phyloP scores from a whole-genome alignment of 2,797 vertebrate species.

The Molossus alvarezi region DNA sequence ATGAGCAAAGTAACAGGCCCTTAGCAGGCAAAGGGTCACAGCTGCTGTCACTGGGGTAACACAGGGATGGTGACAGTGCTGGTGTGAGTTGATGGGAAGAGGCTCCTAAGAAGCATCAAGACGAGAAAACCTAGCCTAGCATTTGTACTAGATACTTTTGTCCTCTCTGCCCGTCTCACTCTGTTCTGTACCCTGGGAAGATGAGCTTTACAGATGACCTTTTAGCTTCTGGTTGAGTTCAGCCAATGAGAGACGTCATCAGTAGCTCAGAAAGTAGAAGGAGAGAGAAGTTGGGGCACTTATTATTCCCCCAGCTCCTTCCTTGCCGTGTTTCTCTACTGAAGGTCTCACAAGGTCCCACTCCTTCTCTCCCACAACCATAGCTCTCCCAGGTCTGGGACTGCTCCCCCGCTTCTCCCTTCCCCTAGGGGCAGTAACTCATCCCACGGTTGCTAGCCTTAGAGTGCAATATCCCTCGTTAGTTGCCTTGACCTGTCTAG shows the following conservation, averaged over 20 bases:
- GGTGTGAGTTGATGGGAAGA: neutral
- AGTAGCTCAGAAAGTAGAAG: neutral
- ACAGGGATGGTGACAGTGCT: neutral
- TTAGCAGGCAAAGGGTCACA: neutral
- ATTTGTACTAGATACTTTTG: neutral
- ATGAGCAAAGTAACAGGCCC: neutral
- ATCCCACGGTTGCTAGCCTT: neutral
- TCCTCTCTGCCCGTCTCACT: neutral
- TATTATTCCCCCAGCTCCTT: neutral
- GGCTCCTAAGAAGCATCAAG: neutral
- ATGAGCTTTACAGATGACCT: neutral
- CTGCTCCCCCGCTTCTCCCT: neutral
- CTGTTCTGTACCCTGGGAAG: neutral
- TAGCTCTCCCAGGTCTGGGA: neutral
- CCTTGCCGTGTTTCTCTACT: neutral
- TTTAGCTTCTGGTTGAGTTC: neutral
- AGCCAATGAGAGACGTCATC: neutral
- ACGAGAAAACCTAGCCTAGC: neutral
- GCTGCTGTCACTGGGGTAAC: neutral
- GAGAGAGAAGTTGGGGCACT: neutral
- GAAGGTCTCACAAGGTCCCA: neutral
- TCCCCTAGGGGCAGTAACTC: neutral
- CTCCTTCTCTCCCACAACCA: neutral
- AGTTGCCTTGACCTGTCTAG: neutral
- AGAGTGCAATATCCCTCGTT: neutral